Evolutionary conservation across 2,113 vertebrate genomes (phyloP), one percentile per base, ranked within the genome.

Genomic region (Mormyrus iriodes): DNA sequence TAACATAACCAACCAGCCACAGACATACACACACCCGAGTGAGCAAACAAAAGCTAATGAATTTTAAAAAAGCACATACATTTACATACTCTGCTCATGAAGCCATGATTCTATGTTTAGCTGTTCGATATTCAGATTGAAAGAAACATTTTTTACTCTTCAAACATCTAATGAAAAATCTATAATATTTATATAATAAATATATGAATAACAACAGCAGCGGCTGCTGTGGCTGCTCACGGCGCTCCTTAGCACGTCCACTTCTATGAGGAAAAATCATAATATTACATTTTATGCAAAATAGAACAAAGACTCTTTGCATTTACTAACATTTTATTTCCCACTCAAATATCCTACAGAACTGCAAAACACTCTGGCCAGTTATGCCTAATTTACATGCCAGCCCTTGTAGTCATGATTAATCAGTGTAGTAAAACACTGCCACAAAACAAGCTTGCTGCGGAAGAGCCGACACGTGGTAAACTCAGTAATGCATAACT

Each of bases 301-400:
- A 48, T 84, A 42, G 48, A 44, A 44, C n/a, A 69, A 79, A 39
- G 15, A 76, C 15, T 84, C 9, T 48, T 48, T 84, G 24, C 82
- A 48, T 44, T 84, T 46, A 48, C 9, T 79, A 79, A 39, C 73
- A 42, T 79, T 79, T 79, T 79, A 19, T 42, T 42, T 79, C 15
- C 73, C 39, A 42, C n/a, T 79, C 9, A 79, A 48, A 84, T 84
- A 84, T 84, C 44, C 19, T n/a, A 84, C 82, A 69, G 83, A 21
- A 51, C 82, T 46, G 65, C n/a, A 88, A 65, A 87, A 27, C n/a
- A 55, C 88, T 88, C 42, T 84, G 82, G 69, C 65, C 39, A 82
- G 85, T 89, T 83, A 31, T 89, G 87, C 87, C 52, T 46, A 89
- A 88, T 88, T 85, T 86, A 89, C 90, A 90, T 90, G 82, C 31